Conservation (phyloP, 1,140 invertebrate genomes). For the Megalopta genalis region DNA sequence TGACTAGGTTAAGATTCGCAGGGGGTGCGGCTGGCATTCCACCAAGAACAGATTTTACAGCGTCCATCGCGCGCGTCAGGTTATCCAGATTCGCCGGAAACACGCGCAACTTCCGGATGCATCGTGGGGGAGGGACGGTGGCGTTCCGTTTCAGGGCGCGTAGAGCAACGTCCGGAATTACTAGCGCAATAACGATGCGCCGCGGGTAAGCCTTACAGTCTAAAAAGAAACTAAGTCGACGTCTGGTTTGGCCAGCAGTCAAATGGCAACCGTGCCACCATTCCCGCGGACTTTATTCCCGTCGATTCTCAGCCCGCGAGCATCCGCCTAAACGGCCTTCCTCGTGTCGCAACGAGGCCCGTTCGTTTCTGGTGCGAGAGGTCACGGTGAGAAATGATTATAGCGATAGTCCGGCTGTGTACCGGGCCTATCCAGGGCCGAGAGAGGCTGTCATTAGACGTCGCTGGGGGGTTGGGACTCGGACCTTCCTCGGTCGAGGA, state of each 20-base stretch:
- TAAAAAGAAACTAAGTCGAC: constrained; percentile 60
- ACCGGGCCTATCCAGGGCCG: no score
- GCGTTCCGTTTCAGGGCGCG: not conserved
- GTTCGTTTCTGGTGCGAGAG: not conserved
- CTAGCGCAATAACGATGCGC: constrained; percentile 52
- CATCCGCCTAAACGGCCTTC: not conserved
- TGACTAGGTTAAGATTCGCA: constrained; percentile 13
- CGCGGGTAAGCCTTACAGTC: constrained; percentile 56
- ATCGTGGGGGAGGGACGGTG: not conserved
- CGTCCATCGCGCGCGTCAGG: constrained; percentile 16
- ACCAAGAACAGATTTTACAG: constrained; percentile 45
- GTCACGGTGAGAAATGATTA: constrained; percentile 9
- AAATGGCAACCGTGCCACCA: constrained; percentile 46
- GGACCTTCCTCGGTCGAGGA: no score
- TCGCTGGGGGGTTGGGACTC: no score
- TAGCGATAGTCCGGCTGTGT: not conserved
- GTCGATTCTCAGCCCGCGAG: constrained; percentile 3
- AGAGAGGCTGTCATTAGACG: not conserved
- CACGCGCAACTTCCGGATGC: constrained; percentile 11
- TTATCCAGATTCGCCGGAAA: constrained; percentile 54
- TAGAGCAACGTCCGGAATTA: constrained; percentile 43
- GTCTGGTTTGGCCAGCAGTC: constrained; percentile 52
- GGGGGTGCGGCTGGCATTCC: constrained; percentile 40
- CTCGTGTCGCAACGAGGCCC: constrained; percentile 8
- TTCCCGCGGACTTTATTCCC: constrained; percentile 44